phyloP scores from a whole-genome alignment of 2,113 vertebrate species.

The Globicephala melas region DNA sequence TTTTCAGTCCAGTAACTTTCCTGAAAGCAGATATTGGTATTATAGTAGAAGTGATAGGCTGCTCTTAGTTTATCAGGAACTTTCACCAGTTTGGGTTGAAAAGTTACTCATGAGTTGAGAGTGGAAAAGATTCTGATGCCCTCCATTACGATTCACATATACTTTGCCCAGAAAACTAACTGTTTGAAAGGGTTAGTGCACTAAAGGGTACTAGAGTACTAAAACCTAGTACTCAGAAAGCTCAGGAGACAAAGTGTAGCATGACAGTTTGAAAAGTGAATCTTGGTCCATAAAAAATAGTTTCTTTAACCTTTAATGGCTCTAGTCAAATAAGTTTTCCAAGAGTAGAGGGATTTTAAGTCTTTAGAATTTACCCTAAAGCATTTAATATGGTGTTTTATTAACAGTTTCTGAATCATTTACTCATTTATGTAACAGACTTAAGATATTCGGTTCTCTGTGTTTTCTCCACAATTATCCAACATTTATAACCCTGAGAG shows the following conservation, averaged over 20 bases:
- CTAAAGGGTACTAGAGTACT: neutral
- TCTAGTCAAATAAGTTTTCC: neutral
- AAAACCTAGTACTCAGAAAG: neutral
- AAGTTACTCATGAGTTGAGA: neutral
- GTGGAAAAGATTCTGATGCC: neutral
- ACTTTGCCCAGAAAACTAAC: neutral
- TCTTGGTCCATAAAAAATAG: neutral
- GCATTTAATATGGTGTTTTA: neutral
- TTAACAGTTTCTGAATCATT: neutral
- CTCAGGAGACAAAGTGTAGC: neutral
- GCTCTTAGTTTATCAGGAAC: constrained; percentile 32
- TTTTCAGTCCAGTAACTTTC: constrained; percentile 66
- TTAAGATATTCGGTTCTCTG: neutral
- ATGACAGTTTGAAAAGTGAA: neutral
- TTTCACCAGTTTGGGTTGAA: constrained; percentile 47
- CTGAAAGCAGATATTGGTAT: constrained; percentile 67
- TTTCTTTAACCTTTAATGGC: neutral
- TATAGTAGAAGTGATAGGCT: constrained; percentile 56
- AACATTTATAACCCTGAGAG: neutral
- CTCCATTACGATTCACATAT: neutral
- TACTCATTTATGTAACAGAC: neutral
- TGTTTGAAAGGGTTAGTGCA: neutral
- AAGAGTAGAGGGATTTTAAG: neutral
- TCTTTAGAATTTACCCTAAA: neutral
- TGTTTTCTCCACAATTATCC: neutral